Percentiles rank a stretch among this genome's conserved stretches.
Conservation (phyloP, 2,888 invertebrate genomes). For the Conus canariensis region DNA sequence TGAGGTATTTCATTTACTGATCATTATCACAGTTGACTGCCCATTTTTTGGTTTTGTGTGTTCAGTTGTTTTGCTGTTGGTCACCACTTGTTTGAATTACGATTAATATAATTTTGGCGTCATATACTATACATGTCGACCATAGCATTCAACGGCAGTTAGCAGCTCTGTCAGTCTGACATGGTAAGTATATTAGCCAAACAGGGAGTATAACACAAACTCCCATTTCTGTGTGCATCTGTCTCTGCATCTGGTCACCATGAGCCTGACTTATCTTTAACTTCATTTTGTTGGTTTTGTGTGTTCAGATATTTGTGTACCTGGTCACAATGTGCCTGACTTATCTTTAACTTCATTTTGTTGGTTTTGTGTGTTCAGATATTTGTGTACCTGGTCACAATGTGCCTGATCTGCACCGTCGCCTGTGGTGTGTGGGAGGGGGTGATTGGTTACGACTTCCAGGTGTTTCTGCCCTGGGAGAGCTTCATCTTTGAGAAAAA, state of each 20-base stretch:
- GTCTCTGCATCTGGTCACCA: neutral
- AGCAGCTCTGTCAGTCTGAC: too few relatives aligned
- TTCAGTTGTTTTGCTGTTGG: too few relatives aligned
- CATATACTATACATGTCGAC: too few relatives aligned
- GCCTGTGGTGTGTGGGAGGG: constrained; percentile 99
- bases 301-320: constrained; percentile 83
- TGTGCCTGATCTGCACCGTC: constrained; percentile 98
- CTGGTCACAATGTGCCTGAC: neutral
- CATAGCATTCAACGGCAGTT: too few relatives aligned
- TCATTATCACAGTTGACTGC: too few relatives aligned
- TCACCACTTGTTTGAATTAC: too few relatives aligned
- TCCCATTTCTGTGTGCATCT: neutral
- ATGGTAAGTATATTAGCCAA: too few relatives aligned
- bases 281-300: neutral
- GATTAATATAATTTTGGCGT: too few relatives aligned
- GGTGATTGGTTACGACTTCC: constrained; percentile 84
- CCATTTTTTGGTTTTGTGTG: too few relatives aligned
- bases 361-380: constrained; percentile 84
- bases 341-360: neutral
- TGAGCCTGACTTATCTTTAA: neutral
- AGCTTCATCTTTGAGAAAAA: constrained; percentile 86
- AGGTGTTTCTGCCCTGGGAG: constrained; percentile 94
- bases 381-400: constrained; percentile 97
- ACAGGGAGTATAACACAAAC: too few relatives aligned
- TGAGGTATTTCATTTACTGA: too few relatives aligned